phyloP scores from a whole-genome alignment of 2,113 vertebrate genomes.

The Laticauda colubrina region DNA sequence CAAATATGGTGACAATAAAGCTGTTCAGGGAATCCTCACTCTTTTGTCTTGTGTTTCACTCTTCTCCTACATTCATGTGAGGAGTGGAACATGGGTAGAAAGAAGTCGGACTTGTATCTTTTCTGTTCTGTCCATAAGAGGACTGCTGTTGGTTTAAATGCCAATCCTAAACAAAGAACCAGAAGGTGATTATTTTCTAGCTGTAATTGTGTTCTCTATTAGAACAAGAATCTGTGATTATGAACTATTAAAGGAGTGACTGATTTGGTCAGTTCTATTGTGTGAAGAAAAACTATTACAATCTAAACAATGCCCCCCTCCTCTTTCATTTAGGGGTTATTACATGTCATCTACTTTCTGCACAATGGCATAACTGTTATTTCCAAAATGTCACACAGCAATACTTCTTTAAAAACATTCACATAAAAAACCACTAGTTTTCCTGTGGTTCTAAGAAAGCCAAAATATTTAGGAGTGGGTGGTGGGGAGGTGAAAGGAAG shows the following conservation, averaged over 20 bases:
- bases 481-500: not conserved
- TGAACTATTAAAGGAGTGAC: not conserved
- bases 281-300: not conserved
- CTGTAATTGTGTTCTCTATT: not conserved
- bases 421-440: not conserved
- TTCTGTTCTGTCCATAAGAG: not conserved
- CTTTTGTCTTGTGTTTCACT: not conserved
- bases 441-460: not conserved
- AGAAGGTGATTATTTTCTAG: not conserved
- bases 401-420: not conserved
- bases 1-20: not conserved
- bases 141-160: not conserved
- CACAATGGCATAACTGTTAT: not conserved
- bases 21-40: not conserved
- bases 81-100: not conserved
- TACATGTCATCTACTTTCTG: not conserved
- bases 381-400: not conserved
- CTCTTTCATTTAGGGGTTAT: not conserved
- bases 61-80: not conserved
- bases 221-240: not conserved
- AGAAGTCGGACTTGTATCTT: not conserved
- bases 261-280: not conserved
- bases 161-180: not conserved
- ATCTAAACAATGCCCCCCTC: not conserved
- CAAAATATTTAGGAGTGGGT: not conserved